These are phyloP conservation scores for Streptopelia turtur DNA, from an alignment of 2,797 vertebrate species.

Conservation along the genomic window DNA sequence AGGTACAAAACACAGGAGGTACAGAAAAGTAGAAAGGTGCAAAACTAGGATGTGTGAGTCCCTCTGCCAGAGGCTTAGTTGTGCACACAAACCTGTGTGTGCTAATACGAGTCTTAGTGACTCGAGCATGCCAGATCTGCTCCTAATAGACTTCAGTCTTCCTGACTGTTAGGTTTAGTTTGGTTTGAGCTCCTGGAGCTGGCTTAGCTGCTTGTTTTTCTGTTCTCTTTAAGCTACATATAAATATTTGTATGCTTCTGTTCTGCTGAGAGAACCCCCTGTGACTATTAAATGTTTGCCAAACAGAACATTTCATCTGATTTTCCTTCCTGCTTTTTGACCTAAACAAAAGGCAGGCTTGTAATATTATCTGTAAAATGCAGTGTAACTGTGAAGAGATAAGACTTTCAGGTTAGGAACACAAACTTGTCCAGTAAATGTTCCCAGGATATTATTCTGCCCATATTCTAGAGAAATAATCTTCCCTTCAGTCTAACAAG, in stretches of 20 bases:
- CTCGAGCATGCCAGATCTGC: background rate
- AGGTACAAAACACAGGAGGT: slow-evolving; percentile 76
- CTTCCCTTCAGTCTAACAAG: background rate
- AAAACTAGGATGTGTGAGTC: background rate
- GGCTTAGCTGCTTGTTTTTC: background rate
- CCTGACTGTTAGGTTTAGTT: background rate
- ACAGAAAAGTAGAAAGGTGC: background rate
- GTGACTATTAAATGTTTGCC: background rate
- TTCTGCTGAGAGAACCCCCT: background rate
- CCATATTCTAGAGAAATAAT: background rate
- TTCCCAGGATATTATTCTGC: background rate
- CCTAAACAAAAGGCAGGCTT: background rate
- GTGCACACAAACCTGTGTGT: background rate
- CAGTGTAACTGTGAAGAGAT: background rate
- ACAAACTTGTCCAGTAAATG: background rate
- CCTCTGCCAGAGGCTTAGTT: background rate
- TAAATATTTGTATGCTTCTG: background rate
- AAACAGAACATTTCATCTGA: background rate
- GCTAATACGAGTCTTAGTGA: background rate
- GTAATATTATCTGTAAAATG: background rate
- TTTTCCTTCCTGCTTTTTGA: background rate
- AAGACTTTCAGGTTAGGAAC: background rate
- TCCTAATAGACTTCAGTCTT: background rate
- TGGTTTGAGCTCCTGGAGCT: background rate
- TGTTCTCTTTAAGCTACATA: background rate